Base-by-base conservation (phyloP, 2,888 invertebrate genomes). In the Melanchra persicariae region DNA sequence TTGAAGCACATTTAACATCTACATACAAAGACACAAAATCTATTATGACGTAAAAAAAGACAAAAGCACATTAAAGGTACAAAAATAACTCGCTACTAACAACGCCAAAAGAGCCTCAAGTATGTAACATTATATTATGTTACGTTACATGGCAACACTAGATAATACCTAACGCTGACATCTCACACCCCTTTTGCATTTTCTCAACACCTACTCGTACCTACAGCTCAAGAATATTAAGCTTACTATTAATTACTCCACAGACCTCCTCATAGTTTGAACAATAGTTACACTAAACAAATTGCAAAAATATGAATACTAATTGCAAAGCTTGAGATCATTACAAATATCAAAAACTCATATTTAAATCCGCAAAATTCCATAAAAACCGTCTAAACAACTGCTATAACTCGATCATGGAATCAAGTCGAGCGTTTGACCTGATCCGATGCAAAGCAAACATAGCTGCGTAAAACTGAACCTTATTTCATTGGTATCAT, bases 371-470 rank as follows among this genome's bases (percentile, higher is more conserved):
- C 26, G 0, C 26, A 59, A 68, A 81, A 70, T 54, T 47, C 65
- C 54, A 71, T 77, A 82, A 81, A 85, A 85, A 75, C 74, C 74
- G 66, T 77, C 82, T 83, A 82, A 83, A 77, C 83, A 81, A 83
- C 82, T 85, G 74, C 83, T 82, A 87, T 84, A 90, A 89, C 87
- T 86, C 89, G 86, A 91, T 91, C 88, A 91, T 84, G 77, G 84
- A 90, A 87, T 87, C 88, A 89, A 91, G 91, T 91, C 85, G 89
- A 91, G 87, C 90, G 87, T 90, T 87, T 87, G 85, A 81, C 75
- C 70, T 68, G 73, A 82, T 77, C 70, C 67, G 65, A 70, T 64
- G 22, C 72, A 55, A 70, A 68, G 68, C 9, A 58, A 30, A 15
- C 22, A 26, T 15, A 17, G n/a, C 30, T 58, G 59, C 6, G n/a